Conservation (phyloP, 2,113 vertebrate genomes). For the Sialia sialis region DNA sequence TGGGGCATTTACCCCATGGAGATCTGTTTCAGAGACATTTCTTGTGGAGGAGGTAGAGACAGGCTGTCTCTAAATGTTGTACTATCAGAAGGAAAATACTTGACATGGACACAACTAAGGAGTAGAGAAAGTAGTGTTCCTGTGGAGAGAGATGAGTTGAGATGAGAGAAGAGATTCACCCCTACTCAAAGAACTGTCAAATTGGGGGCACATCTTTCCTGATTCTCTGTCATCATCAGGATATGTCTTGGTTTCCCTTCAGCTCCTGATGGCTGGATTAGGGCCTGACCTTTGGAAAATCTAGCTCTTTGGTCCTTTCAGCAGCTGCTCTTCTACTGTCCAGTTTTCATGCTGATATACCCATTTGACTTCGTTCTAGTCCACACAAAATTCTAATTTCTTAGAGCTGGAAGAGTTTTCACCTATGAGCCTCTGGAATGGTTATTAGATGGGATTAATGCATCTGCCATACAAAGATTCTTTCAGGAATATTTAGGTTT, state of each 20-base stretch:
- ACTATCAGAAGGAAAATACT: neutral
- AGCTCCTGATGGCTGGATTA: neutral
- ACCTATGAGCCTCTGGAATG: neutral
- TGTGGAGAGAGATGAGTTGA: neutral
- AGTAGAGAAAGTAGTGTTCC: neutral
- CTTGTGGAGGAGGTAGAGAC: neutral
- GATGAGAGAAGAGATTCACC: neutral
- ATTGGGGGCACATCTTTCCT: neutral
- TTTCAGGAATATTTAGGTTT: neutral
- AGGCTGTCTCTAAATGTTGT: neutral
- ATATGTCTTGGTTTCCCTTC: neutral
- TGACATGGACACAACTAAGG: neutral
- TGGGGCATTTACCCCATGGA: neutral
- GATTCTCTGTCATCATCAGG: neutral
- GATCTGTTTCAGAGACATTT: neutral
- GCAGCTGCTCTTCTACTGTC: slow-evolving; percentile 1
- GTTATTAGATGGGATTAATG: neutral
- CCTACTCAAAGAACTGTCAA: neutral
- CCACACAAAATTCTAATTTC: neutral
- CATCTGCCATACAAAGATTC: neutral
- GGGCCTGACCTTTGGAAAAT: neutral
- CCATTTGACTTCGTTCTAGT: slow-evolving; percentile 22
- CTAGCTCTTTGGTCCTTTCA: neutral
- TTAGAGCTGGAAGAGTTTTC: neutral
- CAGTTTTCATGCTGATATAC: neutral